Conservation (phyloP, 2,888 invertebrate genomes). For the Drosophila ezoana region DNA sequence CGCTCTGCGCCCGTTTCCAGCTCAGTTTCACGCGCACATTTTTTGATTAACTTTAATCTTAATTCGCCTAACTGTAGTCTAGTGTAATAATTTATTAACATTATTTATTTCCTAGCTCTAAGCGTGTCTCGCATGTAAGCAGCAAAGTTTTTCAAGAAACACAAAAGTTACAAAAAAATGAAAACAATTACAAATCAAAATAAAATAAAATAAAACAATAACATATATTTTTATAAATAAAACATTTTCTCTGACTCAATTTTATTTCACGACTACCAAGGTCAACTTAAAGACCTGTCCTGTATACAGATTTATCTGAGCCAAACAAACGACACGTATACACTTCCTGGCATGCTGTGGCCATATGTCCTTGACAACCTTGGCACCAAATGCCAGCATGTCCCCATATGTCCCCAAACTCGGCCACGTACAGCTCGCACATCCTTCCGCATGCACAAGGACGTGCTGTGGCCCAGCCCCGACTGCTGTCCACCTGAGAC, state of each 20-base stretch:
- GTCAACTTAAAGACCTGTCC: slow-evolving; percentile 32
- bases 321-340: slow-evolving; percentile 13
- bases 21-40: slow-evolving; percentile 43
- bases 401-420: slow-evolving; percentile 24
- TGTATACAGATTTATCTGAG: slow-evolving; percentile 1
- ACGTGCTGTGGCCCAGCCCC: not conserved
- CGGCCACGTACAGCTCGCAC: slow-evolving; percentile 9
- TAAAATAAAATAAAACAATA: slow-evolving; percentile 43
- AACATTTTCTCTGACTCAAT: slow-evolving; percentile 18
- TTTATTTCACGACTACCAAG: slow-evolving; percentile 18
- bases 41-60: slow-evolving; percentile 57
- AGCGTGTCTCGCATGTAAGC: slow-evolving; percentile 65
- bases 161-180: slow-evolving; percentile 66
- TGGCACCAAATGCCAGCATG: slow-evolving; percentile 6
- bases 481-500: not conserved
- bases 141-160: slow-evolving; percentile 78
- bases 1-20: slow-evolving; percentile 49
- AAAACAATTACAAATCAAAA: slow-evolving; percentile 53
- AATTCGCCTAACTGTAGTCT: slow-evolving; percentile 69
- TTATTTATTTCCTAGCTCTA: slow-evolving; percentile 74
- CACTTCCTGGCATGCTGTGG: slow-evolving; percentile 14
- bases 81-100: slow-evolving; percentile 72
- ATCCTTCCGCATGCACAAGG: not conserved
- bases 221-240: slow-evolving; percentile 39
- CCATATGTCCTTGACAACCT: slow-evolving; percentile 31